Base-by-base conservation (phyloP, 2,113 vertebrate species). In the Rafetus swinhoei region DNA sequence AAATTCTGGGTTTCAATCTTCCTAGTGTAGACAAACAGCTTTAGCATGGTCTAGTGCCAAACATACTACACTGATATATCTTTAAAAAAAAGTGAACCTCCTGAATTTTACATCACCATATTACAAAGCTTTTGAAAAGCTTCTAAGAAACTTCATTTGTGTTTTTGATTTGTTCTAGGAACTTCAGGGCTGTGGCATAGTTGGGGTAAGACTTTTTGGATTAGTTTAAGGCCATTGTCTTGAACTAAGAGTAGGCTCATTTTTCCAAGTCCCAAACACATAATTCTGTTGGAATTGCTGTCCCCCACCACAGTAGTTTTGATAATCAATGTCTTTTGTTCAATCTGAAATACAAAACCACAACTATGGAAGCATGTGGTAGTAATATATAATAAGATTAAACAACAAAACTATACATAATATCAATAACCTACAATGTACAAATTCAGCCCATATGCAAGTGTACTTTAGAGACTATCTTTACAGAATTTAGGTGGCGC, bases 361-460 rank as follows among this genome's bases (percentile, higher is more conserved):
- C 15, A 81, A 6, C 0, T 2, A 39, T 55, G 16, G 53, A 85
- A 91, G 2, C 16, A 50, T 56, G 15, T 65, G 82, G 76, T 45
- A 0, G 4, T 0, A 11, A 53, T 19, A 12, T n/a, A 22, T 55
- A 35, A 39, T 83, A 54, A 15, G 11, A 24, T 14, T 8, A 53
- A 50, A 59, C 1, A 3, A 1, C 60, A 59, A 52, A 80, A 22
- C 25, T 32, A 5, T 3, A 13, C 1, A 1, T 0, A 22, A 1
- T 55, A 50, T 32, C n/a, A 88, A 24, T 50, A 59, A 62, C 35
- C 60, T 79, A 1, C 35, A 88, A 83, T 27, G 11, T 3, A 86
- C 6, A 39, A 54, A 59, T 53, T 50, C 53, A 14, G 35, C 35
- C 59, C 85, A 62, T 6, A 87, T 76, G 82, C 52, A 29, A 74